These are phyloP conservation scores for Nyctibius bracteatus DNA, from an alignment of 2,113 vertebrate species.

Conservation along the genomic window DNA sequence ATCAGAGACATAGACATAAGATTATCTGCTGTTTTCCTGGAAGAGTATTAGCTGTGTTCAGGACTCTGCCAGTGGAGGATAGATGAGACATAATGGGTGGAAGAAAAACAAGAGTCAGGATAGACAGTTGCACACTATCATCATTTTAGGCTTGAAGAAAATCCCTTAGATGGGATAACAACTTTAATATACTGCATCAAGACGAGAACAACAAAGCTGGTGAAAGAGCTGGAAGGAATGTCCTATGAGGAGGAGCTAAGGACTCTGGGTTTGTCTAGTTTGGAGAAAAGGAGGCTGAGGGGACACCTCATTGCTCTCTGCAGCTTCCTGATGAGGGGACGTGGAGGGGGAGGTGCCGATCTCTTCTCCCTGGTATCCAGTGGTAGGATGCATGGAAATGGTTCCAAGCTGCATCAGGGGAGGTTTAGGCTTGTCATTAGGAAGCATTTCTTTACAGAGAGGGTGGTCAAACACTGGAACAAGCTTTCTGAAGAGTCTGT, in stretches of 20 bases:
- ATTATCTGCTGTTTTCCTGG: not conserved
- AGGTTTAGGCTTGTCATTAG: not conserved
- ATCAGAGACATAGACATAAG: not conserved
- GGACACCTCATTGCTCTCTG: not conserved
- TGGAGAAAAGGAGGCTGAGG: not conserved
- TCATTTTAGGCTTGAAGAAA: not conserved
- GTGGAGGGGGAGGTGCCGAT: not conserved
- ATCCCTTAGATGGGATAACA: not conserved
- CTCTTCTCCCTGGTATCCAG: not conserved
- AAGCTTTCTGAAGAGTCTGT: no score
- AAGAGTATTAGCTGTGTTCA: not conserved
- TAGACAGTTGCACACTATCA: not conserved
- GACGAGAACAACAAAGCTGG: not conserved
- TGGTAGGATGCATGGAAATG: accelerated
- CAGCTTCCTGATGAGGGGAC: not conserved
- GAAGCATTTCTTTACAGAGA: not conserved
- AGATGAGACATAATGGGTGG: not conserved
- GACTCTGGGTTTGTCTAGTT: not conserved
- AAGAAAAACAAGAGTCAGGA: not conserved
- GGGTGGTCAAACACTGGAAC: not conserved
- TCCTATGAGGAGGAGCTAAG: not conserved
- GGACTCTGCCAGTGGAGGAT: not conserved
- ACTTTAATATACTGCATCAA: not conserved
- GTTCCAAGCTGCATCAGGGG: not conserved
- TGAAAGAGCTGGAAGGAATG: no score